Percentiles rank a stretch among this genome's conserved stretches.
These are phyloP conservation scores for Acestrorhynchus altus DNA, from an alignment of 2,797 vertebrate species.

Conservation along the genomic window DNA sequence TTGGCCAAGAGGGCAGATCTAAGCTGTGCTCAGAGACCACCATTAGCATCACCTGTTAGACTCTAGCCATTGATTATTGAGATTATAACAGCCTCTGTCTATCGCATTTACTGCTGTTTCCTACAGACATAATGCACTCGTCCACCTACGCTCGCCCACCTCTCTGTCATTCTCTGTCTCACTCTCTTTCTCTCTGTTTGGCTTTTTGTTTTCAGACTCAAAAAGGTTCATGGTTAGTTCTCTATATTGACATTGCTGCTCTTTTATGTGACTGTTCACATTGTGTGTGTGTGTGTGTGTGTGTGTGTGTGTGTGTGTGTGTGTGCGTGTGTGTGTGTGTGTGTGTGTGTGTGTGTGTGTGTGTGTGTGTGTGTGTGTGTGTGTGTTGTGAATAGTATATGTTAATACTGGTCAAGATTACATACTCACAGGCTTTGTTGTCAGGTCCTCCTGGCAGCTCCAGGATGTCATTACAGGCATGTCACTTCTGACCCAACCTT, in stretches of 20 bases:
- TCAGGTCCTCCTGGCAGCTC: neutral
- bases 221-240: neutral
- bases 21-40: slow-evolving; percentile 30
- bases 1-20: slow-evolving; percentile 38
- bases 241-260: neutral
- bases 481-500: neutral
- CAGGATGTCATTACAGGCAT: neutral
- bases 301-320: slow-evolving; percentile 7
- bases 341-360: neutral
- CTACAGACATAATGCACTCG: slow-evolving; percentile 21
- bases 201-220: neutral
- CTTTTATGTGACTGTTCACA: neutral
- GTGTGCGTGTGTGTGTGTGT: too few relatives aligned
- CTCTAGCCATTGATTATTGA: slow-evolving; percentile 42
- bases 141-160: neutral
- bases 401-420: neutral
- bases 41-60: slow-evolving; percentile 30
- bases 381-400: neutral
- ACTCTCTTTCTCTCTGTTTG: neutral
- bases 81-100: slow-evolving; percentile 9
- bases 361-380: neutral
- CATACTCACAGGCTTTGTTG: neutral
- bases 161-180: neutral
- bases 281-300: neutral
- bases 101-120: slow-evolving; percentile 5